Evolutionary conservation across 23 tunicate genomes (phyloP).

Genomic region (Halocynthia aurantium): DNA sequence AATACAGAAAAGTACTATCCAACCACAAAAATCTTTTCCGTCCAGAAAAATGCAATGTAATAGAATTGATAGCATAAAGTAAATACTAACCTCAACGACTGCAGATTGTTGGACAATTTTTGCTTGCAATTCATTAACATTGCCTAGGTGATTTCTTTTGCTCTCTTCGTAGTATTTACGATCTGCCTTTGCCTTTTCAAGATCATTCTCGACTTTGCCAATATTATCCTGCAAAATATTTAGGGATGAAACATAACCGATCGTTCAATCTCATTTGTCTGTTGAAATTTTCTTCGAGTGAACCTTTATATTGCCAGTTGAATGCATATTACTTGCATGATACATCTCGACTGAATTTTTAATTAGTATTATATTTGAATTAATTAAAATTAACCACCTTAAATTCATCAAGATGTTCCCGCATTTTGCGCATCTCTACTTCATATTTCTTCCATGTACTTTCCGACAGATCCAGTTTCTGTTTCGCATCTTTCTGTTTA

Average conservation of each 20-base stretch:
- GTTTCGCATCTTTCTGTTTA: conserved; percentile 3
- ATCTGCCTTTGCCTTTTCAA: conserved; percentile 76
- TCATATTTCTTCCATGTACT: conserved; percentile 15
- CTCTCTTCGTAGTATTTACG: conserved; percentile 56
- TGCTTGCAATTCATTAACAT: conserved; percentile 24
- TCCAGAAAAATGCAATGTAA: too few species aligned
- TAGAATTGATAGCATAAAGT: too few species aligned
- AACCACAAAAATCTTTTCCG: too few species aligned
- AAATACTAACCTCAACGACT: background rate
- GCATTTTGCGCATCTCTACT: conserved; percentile 17
- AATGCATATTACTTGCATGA: too few species aligned
- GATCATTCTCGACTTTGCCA: conserved; percentile 23
- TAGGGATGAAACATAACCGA: too few species aligned
- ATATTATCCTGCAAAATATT: conserved; percentile 39
- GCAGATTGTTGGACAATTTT: conserved; percentile 4
- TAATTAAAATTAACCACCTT: background rate
- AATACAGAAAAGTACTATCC: too few species aligned
- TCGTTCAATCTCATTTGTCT: too few species aligned
- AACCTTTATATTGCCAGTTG: too few species aligned
- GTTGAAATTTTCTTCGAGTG: too few species aligned
- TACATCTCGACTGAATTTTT: too few species aligned
- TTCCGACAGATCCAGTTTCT: background rate
- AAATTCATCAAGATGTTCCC: conserved; percentile 44
- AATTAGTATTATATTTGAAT: too few species aligned
- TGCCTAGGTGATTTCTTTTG: conserved; percentile 36